A percentile compares a stretch with the other conserved stretches of the same genome.
Conservation (phyloP, 2,113 vertebrate species). For the Globicephala melas region DNA sequence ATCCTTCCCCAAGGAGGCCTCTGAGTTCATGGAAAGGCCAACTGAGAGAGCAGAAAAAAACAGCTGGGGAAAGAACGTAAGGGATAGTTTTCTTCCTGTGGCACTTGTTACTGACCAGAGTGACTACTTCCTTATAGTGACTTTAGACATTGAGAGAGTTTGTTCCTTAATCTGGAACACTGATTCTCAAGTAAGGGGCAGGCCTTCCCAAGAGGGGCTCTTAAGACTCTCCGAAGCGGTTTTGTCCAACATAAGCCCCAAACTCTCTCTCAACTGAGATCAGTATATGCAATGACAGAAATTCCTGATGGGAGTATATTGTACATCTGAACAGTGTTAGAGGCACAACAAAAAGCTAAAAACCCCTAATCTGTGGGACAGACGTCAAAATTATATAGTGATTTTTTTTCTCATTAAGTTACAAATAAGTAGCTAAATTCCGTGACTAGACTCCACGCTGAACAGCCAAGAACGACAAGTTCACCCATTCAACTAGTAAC, state of each 20-base stretch:
- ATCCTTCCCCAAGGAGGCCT: not conserved
- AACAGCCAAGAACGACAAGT: not conserved
- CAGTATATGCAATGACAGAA: not conserved
- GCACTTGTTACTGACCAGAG: not conserved
- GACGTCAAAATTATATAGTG: not conserved
- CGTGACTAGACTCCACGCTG: not conserved
- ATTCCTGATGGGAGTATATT: not conserved
- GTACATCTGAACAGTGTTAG: not conserved
- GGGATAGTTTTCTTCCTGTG: not conserved
- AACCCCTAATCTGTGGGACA: not conserved
- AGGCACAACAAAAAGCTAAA: not conserved
- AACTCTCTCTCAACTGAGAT: not conserved
- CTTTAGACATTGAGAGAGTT: not conserved
- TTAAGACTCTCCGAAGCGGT: not conserved
- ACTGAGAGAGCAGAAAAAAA: not conserved
- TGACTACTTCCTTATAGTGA: not conserved
- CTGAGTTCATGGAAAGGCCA: conserved; percentile 4
- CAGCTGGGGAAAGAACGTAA: not conserved
- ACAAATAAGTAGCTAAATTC: not conserved
- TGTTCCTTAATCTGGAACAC: not conserved
- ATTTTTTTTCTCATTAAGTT: conserved; percentile 15
- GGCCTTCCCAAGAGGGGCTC: not conserved
- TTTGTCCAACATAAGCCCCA: not conserved
- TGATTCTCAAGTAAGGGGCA: not conserved
- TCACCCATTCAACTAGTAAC: not conserved